Evolutionary conservation across 2,888 invertebrate species (phyloP), one percentile per base, ranked within the genome.

Genomic region (Argyresthia albistria): DNA sequence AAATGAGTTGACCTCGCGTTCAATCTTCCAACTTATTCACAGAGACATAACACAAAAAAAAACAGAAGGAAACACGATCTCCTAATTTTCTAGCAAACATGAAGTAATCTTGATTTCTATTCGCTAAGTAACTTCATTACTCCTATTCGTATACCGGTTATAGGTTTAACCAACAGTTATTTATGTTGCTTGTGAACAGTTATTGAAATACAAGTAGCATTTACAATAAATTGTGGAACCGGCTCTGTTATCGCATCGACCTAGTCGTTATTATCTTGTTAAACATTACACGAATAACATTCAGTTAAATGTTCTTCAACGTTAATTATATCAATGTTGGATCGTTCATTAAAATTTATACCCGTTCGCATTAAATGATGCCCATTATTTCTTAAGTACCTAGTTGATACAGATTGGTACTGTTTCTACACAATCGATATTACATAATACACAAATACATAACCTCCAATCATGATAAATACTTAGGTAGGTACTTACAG

Each of bases 181-280:
- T 46, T 46, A 46, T 46, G 45, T 46, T 46, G 1, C 14, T 46
- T 46, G 45, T 46, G 45, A 16, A 15, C 45, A 46, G n/a, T 46
- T 56, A 57, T 59, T 56, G 56, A 58, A 56, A 59, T 53, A 52
- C 42, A 43, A 52, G 53, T 51, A 55, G 49, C 16, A 39, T 46
- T 52, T 36, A 51, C 16, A 51, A 36, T 51, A 54, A 51, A 52
- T 50, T 50, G 55, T 52, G 54, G 58, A 57, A 56, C 59, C 42
- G 25, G 25, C 6, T 25, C 12, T 12, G 42, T 57, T 57, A 56
- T 57, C 57, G 56, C 55, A 57, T 54, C 46, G 57, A 56, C 54
- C 57, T 16, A 15, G 58, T 58, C 58, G 62, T 61, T 61, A 64
- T 63, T 62, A 61, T 59, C 59, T 63, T 61, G 62, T 64, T 60